phyloP scores from a whole-genome alignment of 1,140 invertebrate genomes.

The Metaphire vulgaris region DNA sequence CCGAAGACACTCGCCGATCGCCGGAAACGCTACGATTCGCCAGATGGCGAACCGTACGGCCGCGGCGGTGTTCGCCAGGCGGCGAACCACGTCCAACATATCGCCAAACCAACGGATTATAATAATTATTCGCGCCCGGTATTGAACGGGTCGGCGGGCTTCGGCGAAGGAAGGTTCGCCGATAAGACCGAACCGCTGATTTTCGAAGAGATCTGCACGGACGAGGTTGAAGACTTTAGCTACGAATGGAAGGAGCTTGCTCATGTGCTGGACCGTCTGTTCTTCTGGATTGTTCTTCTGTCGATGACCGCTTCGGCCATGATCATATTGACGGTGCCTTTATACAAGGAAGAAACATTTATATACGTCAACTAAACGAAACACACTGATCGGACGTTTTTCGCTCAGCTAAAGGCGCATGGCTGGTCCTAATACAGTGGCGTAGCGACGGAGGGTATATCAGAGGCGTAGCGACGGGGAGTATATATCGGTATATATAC shows the following conservation, averaged over 20 bases:
- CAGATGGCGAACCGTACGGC: background rate
- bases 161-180: background rate
- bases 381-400: too few relatives aligned
- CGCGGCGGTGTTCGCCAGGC: background rate
- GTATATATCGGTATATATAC: too few relatives aligned
- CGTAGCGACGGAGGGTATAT: too few relatives aligned
- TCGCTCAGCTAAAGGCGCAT: too few relatives aligned
- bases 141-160: too few relatives aligned
- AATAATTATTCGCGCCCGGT: too few relatives aligned
- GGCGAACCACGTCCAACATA: conserved; percentile 6
- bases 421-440: too few relatives aligned
- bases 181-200: background rate
- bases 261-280: background rate
- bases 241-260: background rate
- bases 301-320: background rate
- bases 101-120: too few relatives aligned
- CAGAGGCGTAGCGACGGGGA: too few relatives aligned
- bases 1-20: conserved; percentile 13
- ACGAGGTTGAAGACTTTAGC: background rate
- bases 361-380: too few relatives aligned
- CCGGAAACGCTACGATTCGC: background rate
- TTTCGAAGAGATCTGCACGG: background rate
- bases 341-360: background rate
- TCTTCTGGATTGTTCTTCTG: conserved; percentile 11
- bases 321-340: background rate